phyloP scores from a whole-genome alignment of 2,113 vertebrate genomes.

The Falco punctatus region DNA sequence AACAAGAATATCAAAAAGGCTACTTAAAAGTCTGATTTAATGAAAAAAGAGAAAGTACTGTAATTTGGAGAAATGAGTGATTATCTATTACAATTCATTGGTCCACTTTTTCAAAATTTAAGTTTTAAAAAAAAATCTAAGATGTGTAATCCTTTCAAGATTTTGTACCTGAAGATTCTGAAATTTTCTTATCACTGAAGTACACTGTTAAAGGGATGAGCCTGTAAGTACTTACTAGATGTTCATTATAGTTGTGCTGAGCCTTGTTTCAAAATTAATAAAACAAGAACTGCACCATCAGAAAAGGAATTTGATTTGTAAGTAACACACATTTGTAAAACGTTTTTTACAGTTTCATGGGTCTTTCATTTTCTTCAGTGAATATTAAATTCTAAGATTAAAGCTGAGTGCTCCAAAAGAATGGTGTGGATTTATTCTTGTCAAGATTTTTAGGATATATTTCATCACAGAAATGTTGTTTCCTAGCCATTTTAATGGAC shows the following conservation, averaged over 20 bases:
- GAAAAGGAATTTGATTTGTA: background rate
- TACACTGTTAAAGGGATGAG: background rate
- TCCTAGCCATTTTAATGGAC: background rate
- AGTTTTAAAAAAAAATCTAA: background rate
- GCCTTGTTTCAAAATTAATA: background rate
- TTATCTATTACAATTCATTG: background rate
- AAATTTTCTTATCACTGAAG: background rate
- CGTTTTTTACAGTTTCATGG: background rate
- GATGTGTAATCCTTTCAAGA: background rate
- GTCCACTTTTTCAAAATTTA: background rate
- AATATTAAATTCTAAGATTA: background rate
- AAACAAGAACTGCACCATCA: background rate
- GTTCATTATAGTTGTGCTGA: background rate
- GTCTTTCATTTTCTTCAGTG: background rate
- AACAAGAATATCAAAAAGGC: background rate
- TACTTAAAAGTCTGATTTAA: background rate
- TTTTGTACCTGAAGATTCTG: background rate
- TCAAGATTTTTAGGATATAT: slow-evolving; percentile 12
- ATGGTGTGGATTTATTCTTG: background rate
- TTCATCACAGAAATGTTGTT: background rate
- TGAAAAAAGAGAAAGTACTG: background rate
- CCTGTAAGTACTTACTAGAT: background rate
- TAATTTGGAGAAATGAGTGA: background rate
- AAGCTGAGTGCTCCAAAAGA: background rate
- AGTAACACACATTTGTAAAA: background rate